A percentile compares a stretch with the other conserved stretches of the same genome.
phyloP scores from a whole-genome alignment of 2,888 invertebrate species.

The Tubiluchus corallicola region DNA sequence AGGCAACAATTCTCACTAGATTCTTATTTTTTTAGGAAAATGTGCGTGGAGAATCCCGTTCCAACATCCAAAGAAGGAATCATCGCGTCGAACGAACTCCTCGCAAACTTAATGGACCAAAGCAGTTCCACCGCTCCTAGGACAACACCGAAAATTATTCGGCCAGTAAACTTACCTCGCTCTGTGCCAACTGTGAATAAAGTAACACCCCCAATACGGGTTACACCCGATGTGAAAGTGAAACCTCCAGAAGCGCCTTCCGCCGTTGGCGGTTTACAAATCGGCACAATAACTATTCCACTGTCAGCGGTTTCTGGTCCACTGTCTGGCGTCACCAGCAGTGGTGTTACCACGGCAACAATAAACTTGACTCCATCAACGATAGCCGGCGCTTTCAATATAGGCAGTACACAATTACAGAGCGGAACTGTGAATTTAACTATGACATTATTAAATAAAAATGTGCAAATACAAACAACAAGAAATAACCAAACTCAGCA shows the following conservation, averaged over 20 bases:
- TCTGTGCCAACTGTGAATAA: no score
- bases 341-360: not conserved
- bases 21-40: no score
- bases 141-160: not conserved
- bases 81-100: no score
- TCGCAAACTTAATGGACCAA: not conserved
- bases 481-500: no score
- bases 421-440: not conserved
- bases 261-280: not conserved
- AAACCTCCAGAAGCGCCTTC: not conserved
- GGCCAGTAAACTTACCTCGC: no score
- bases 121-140: not conserved
- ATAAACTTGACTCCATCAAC: not conserved
- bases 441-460: not conserved
- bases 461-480: not conserved
- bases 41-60: no score
- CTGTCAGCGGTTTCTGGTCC: not conserved
- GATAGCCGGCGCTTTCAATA: not conserved
- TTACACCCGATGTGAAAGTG: not conserved
- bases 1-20: no score
- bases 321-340: not conserved
- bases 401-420: not conserved
- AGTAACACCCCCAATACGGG: not conserved
- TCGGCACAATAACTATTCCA: slow-evolving; percentile 1
- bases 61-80: no score